These are phyloP conservation scores for Alauda arvensis DNA, from an alignment of 2,797 vertebrate species.

Conservation along the genomic window DNA sequence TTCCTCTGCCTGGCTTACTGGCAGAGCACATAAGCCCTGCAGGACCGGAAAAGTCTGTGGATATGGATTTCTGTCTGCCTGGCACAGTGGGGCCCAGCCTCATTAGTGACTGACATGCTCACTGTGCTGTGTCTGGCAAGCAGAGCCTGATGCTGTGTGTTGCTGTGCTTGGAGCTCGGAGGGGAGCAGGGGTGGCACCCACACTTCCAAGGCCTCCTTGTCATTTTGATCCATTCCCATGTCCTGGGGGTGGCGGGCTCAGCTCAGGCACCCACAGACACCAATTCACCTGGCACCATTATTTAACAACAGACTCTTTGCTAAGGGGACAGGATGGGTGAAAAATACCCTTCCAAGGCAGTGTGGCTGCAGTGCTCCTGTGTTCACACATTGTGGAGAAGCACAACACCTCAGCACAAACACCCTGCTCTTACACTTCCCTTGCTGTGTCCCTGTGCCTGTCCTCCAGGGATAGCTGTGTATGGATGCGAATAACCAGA, in stretches of 20 bases:
- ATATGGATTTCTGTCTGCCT: not conserved
- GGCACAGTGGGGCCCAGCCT: not conserved
- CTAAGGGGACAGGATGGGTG: not conserved
- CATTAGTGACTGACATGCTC: not conserved
- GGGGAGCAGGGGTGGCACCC: not conserved
- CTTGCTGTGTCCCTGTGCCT: not conserved
- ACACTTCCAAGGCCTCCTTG: not conserved
- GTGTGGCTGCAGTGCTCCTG: not conserved
- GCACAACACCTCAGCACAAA: not conserved
- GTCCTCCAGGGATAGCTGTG: not conserved
- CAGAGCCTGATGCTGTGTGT: not conserved
- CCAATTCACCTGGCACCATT: not conserved
- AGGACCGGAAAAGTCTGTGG: not conserved
- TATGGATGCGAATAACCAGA: not conserved
- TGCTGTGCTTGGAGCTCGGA: not conserved
- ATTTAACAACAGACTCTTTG: not conserved
- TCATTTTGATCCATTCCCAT: not conserved
- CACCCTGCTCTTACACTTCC: not conserved
- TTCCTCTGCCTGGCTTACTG: not conserved
- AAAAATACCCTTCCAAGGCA: not conserved
- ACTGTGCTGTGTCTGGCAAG: not conserved
- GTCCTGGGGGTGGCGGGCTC: accelerated
- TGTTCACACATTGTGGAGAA: not conserved
- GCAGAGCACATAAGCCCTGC: not conserved
- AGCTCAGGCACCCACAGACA: not conserved